A percentile compares a stretch with the other conserved stretches of the same genome.
phyloP scores from a whole-genome alignment of 2,888 invertebrate genomes.

The Andrena hattorfiana region DNA sequence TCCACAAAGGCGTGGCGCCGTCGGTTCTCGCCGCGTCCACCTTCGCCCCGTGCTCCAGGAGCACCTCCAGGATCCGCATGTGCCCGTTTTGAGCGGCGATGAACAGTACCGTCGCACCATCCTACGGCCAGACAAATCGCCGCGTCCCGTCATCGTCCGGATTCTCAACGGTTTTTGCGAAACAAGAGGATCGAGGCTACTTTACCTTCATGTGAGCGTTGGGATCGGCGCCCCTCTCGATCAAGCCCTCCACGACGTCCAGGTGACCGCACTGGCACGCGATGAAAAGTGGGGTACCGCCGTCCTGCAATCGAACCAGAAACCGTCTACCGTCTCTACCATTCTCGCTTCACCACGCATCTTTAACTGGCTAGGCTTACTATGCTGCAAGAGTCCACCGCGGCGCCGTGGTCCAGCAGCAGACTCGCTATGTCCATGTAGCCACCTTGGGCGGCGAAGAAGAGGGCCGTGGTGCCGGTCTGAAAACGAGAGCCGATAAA shows the following conservation, averaged over 20 bases:
- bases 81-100: constrained; percentile 98
- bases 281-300: constrained; percentile 97
- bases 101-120: constrained; percentile 96
- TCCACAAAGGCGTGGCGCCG: constrained; percentile 96
- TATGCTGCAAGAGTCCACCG: constrained; percentile 92
- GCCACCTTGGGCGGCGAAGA: constrained; percentile 97
- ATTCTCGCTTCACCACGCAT: background rate
- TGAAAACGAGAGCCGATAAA: constrained; percentile 78
- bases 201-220: constrained; percentile 93
- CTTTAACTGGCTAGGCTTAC: constrained; percentile 85
- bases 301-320: constrained; percentile 89
- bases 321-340: constrained; percentile 31
- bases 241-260: constrained; percentile 93
- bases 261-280: constrained; percentile 96
- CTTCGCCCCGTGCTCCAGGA: constrained; percentile 91
- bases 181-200: background rate
- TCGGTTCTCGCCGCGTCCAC: constrained; percentile 92
- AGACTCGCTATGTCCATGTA: constrained; percentile 93
- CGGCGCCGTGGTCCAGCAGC: constrained; percentile 92
- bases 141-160: background rate
- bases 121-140: constrained; percentile 86
- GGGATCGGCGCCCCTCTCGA: constrained; percentile 92
- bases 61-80: constrained; percentile 90
- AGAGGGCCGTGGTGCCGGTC: constrained; percentile 97
- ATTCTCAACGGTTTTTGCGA: background rate